Evolutionary conservation across 2,113 vertebrate species (phyloP).

Genomic region (Oxyruncus cristatus): DNA sequence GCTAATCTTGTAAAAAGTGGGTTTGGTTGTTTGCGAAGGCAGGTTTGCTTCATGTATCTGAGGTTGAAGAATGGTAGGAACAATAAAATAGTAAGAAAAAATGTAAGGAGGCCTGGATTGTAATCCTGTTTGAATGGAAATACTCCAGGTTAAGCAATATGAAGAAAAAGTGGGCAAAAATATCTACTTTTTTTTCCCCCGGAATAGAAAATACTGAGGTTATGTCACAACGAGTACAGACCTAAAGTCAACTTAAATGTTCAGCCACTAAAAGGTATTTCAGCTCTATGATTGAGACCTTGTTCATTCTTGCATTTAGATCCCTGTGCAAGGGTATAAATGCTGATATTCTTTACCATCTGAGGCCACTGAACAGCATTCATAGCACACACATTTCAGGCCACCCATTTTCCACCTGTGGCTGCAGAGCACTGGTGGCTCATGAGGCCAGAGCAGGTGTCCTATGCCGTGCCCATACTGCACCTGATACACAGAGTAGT

Average conservation of each 20-base stretch:
- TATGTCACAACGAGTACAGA: neutral
- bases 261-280: neutral
- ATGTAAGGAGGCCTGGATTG: neutral
- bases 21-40: neutral
- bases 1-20: neutral
- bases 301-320: neutral
- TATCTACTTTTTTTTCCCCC: neutral
- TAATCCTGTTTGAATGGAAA: neutral
- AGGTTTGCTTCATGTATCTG: neutral
- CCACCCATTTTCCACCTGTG: neutral
- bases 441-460: neutral
- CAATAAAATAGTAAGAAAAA: neutral
- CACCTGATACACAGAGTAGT: rapidly evolving
- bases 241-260: neutral
- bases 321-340: neutral
- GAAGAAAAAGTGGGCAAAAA: neutral
- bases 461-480: too few species aligned
- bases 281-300: neutral
- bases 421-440: neutral
- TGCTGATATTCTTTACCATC: neutral
- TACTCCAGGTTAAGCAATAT: neutral
- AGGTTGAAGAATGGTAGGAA: neutral
- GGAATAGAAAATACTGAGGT: neutral
- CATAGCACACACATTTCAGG: neutral
- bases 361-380: neutral